Conservation (phyloP, 1,140 invertebrate genomes). For the Philotrypesis tridentata region DNA sequence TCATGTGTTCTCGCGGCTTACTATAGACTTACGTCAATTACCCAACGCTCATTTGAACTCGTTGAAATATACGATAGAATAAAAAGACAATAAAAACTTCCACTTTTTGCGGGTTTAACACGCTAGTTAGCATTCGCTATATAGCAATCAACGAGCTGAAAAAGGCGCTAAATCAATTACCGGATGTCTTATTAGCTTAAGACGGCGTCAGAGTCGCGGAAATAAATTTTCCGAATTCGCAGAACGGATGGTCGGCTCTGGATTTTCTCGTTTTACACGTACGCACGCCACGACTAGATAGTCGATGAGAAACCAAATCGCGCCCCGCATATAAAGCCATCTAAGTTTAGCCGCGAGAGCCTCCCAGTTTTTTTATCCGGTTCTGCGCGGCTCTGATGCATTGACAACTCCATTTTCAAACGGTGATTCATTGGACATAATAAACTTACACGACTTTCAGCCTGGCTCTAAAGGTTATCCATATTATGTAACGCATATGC, state of each 20-base stretch:
- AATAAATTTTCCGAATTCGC: neutral
- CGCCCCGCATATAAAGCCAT: neutral
- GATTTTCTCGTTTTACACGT: constrained; percentile 9
- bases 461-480: neutral
- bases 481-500: neutral
- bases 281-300: too few species aligned
- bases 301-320: neutral
- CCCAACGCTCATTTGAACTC: neutral
- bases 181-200: neutral
- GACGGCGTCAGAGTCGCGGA: neutral
- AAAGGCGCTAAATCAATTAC: too few species aligned
- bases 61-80: neutral
- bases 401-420: neutral
- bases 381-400: neutral
- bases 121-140: too few species aligned
- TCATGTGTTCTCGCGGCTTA: neutral
- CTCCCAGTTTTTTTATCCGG: neutral
- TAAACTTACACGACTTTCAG: neutral
- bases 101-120: neutral
- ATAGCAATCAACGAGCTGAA: too few species aligned
- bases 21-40: neutral
- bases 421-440: neutral
- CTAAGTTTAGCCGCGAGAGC: neutral
- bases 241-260: neutral
- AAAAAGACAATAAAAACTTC: neutral